Evolutionary conservation across 2,888 invertebrate species (phyloP).

Genomic region (Mythimna loreyi): DNA sequence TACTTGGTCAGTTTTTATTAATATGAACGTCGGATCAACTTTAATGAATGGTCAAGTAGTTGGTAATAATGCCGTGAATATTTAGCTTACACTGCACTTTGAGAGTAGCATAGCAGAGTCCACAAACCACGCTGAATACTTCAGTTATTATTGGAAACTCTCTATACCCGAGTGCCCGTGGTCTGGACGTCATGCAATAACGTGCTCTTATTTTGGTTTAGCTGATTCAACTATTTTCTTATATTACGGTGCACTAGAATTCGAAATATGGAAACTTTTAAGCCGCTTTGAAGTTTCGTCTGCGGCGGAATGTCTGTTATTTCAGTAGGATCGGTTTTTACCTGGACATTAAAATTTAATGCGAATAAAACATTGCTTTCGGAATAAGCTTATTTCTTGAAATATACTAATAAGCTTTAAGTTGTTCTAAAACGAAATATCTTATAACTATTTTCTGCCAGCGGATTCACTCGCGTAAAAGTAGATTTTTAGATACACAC

Average conservation of each 20-base stretch:
- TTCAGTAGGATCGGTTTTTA: conserved; percentile 19
- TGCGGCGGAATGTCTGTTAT: conserved; percentile 16
- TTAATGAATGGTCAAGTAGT: neutral
- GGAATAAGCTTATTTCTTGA: neutral
- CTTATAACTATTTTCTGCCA: neutral
- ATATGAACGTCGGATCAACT: neutral
- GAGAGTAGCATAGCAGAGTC: conserved; percentile 58
- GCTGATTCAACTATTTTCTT: conserved; percentile 62
- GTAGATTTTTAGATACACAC: too few relatives aligned
- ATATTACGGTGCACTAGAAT: conserved; percentile 46
- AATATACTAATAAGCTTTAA: neutral
- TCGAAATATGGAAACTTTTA: conserved; percentile 41
- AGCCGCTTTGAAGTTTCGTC: conserved; percentile 20
- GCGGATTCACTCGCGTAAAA: too few relatives aligned
- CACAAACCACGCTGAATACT: conserved; percentile 72
- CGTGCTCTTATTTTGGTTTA: conserved; percentile 68
- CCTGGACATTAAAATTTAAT: neutral
- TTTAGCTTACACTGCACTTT: conserved; percentile 55
- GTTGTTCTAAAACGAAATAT: too few relatives aligned
- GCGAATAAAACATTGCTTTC: conserved; percentile 1
- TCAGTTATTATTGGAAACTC: conserved; percentile 81
- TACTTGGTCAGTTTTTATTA: too few relatives aligned
- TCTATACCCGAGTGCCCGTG: conserved; percentile 63
- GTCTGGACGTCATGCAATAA: conserved; percentile 73
- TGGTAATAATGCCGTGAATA: conserved; percentile 56